Evolutionary conservation across 2,888 invertebrate genomes (phyloP), one percentile per base, ranked within the genome.

Genomic region (Tuta absoluta): DNA sequence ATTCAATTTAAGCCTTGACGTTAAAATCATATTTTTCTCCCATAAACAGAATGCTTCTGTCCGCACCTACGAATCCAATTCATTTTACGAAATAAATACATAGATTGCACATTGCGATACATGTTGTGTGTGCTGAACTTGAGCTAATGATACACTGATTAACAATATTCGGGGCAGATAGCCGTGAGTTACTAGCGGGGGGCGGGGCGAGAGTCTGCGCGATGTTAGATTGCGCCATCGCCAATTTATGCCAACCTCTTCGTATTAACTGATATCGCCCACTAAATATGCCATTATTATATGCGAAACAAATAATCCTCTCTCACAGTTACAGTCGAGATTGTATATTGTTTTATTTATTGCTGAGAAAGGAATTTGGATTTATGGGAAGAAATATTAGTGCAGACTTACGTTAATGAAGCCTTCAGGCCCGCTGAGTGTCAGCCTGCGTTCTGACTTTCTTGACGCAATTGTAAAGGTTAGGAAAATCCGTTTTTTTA

Each of bases 121-220:
- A 64, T 45, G 66, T 76, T 77, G 85, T 89, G 87, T 85, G 81
- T 68, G 71, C 68, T 73, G 72, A 69, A 69, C 72, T 69, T 74
- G 71, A 82, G 85, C 86, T 91, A 91, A 91, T 91, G 90, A 91
- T 91, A 85, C 89, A 84, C 87, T 90, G 91, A 91, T 91, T 91
- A 91, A 91, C 90, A 91, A 91, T 91, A 91, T 91, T 91, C 90
- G 91, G 91, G 86, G 80, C 75, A 85, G 90, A 90, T 91, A 90
- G 84, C 82, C 82, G 81, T 88, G 89, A 90, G 85, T 90, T 90
- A 90, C 88, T 82, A 75, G 80, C 75, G 79, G 81, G 83, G 83
- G 85, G 83, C 78, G 82, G 84, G 82, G 81, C 80, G 78, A 75
- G 79, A 78, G 72, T 76, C 68, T 67, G 69, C 71, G 77, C 84